Evolutionary conservation across 2,113 vertebrate genomes (phyloP).

Genomic region (Todiramphus chloris): DNA sequence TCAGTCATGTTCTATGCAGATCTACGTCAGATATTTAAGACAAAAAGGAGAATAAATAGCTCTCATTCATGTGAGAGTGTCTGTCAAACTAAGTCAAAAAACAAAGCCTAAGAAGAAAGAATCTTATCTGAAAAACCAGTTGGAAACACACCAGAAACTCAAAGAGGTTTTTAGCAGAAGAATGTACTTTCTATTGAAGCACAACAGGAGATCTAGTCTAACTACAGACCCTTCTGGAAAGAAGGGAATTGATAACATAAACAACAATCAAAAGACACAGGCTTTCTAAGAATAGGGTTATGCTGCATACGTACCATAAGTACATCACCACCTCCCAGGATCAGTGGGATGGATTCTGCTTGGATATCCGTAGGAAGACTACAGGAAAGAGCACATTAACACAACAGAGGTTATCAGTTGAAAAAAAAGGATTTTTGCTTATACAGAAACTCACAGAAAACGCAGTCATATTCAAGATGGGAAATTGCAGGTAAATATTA

Average conservation of each 20-base stretch:
- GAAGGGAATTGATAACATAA: neutral
- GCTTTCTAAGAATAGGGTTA: neutral
- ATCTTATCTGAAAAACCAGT: neutral
- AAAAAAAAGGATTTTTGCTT: neutral
- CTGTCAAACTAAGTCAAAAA: neutral
- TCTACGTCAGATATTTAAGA: neutral
- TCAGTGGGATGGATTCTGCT: slow-evolving; percentile 93
- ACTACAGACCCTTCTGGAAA: neutral
- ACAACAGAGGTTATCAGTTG: neutral
- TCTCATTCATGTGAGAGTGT: neutral
- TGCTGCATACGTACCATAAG: slow-evolving; percentile 89
- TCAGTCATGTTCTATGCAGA: neutral
- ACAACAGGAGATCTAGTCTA: neutral
- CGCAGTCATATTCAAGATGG: neutral
- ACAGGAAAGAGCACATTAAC: neutral
- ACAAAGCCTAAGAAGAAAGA: neutral
- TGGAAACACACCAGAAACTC: neutral
- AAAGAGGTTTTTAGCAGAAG: neutral
- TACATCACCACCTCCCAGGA: slow-evolving; percentile 96
- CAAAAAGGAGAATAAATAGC: neutral
- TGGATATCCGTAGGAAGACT: slow-evolving; percentile 98
- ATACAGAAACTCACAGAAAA: neutral
- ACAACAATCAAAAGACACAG: neutral
- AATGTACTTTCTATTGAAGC: neutral
- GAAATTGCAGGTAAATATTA: neutral